These are phyloP conservation scores for Dascyllus trimaculatus DNA, from an alignment of 2,113 vertebrate genomes.

Conservation along the genomic window DNA sequence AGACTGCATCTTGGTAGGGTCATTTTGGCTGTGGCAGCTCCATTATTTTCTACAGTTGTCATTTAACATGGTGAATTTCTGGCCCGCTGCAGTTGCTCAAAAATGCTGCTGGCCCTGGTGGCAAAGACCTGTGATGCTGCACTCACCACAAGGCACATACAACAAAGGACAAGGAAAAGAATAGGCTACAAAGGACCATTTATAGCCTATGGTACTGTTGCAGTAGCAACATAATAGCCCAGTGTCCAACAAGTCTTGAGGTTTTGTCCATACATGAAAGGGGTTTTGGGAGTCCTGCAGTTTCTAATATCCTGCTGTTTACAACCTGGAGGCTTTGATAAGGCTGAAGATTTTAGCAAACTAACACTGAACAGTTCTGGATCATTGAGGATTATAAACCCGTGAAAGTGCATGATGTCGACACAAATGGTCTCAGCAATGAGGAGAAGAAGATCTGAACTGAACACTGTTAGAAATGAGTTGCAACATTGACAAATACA, in stretches of 20 bases:
- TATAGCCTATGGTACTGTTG: constrained; percentile 71
- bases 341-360: constrained; percentile 63
- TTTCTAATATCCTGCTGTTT: constrained; percentile 64
- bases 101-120: constrained; percentile 65
- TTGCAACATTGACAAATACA: constrained; percentile 27
- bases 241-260: constrained; percentile 65
- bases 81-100: constrained; percentile 60
- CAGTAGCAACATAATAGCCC: constrained; percentile 59
- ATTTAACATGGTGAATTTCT: constrained; percentile 69
- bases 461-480: constrained; percentile 32
- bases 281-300: constrained; percentile 48
- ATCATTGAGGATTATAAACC: constrained; percentile 70
- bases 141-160: constrained; percentile 65
- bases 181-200: constrained; percentile 73
- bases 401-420: constrained; percentile 68
- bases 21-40: constrained; percentile 60
- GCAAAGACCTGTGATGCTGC: constrained; percentile 62
- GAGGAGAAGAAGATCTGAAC: constrained; percentile 39
- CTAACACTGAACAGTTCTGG: constrained; percentile 75
- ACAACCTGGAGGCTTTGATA: constrained; percentile 68
- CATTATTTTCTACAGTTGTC: constrained; percentile 72
- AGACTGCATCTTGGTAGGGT: constrained; percentile 65
- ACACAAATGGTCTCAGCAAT: constrained; percentile 64
- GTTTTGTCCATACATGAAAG: constrained; percentile 60
- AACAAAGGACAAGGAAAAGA: constrained; percentile 68